Conservation (phyloP, 2,113 vertebrate species). For the Sinocyclocheilus anshuiensis region DNA sequence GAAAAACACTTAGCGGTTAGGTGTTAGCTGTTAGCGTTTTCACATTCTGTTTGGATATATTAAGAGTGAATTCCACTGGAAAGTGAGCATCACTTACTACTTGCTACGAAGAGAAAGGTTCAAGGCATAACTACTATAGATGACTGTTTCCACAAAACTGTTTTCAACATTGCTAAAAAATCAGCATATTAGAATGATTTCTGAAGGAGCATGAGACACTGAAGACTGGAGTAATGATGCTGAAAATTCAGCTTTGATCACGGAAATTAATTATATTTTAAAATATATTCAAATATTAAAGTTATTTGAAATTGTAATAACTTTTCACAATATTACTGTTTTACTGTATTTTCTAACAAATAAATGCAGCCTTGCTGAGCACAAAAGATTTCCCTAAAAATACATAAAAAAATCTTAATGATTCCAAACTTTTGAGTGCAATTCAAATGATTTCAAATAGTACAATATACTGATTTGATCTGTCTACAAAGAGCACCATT, state of each 20-base stretch:
- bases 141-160: no score
- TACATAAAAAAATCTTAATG: no score
- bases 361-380: neutral
- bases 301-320: neutral
- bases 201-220: neutral
- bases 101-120: neutral
- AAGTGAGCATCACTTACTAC: slow-evolving; percentile 15
- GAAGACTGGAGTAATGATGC: neutral
- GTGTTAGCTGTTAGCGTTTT: slow-evolving; percentile 2
- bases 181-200: neutral
- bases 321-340: neutral
- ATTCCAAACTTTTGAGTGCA: no score
- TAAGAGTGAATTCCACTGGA: slow-evolving; percentile 19
- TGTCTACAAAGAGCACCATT: neutral
- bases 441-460: no score
- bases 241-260: neutral
- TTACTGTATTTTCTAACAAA: neutral
- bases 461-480: neutral
- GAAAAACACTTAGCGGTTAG: slow-evolving; percentile 21
- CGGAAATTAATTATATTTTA: no score
- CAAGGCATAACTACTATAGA: neutral
- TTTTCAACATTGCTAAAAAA: neutral
- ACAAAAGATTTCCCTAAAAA: no score
- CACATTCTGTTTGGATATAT: slow-evolving; percentile 18
- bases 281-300: neutral